Conservation (phyloP, 2,797 vertebrate genomes). For the Paramormyrops hopkinsi region DNA sequence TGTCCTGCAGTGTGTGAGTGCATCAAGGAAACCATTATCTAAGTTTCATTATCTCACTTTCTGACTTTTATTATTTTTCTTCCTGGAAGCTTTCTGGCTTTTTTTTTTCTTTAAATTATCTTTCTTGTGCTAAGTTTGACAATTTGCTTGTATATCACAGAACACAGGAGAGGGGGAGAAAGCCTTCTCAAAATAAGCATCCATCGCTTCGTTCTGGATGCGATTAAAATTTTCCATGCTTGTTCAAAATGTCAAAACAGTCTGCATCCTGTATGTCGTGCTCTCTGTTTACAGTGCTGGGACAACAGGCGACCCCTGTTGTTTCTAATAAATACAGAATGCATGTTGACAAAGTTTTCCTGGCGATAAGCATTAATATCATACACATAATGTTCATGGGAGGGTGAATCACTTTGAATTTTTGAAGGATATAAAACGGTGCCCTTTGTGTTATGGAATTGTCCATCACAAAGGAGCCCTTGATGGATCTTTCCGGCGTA, state of each 20-base stretch:
- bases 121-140: slow-evolving; percentile 1
- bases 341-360: slow-evolving; percentile 54
- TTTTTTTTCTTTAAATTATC: neutral
- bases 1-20: neutral
- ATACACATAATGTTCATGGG: slow-evolving; percentile 38
- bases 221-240: slow-evolving; percentile 19
- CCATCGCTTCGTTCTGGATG: neutral
- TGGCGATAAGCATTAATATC: slow-evolving; percentile 53
- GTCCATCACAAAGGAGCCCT: slow-evolving; percentile 67
- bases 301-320: neutral
- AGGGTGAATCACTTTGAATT: slow-evolving; percentile 50
- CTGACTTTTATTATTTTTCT: neutral
- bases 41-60: neutral
- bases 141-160: slow-evolving; percentile 5
- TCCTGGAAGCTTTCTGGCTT: neutral
- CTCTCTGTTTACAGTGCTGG: slow-evolving; percentile 17
- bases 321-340: slow-evolving; percentile 22
- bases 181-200: neutral
- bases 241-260: slow-evolving; percentile 11
- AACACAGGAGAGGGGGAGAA: neutral
- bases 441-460: slow-evolving; percentile 59
- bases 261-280: neutral
- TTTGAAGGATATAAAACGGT: slow-evolving; percentile 50
- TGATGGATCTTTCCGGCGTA: slow-evolving; percentile 63
- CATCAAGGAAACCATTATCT: neutral